Evolutionary conservation across 2,797 vertebrate species (phyloP).

Genomic region (Xenentodon cancila): DNA sequence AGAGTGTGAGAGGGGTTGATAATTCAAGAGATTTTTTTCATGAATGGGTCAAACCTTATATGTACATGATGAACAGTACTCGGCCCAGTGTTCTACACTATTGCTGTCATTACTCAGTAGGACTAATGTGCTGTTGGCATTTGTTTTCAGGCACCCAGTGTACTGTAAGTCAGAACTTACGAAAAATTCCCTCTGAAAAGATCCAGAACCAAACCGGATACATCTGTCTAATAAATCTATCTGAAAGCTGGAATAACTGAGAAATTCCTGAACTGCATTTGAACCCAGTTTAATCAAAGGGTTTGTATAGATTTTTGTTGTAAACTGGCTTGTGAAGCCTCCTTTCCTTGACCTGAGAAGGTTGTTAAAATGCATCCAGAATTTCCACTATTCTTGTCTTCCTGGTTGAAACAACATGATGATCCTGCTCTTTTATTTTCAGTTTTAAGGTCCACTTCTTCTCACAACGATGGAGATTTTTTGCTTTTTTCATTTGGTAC

Average conservation of each 20-base stretch:
- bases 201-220: too few relatives aligned
- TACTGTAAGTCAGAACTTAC: too few relatives aligned
- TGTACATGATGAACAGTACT: not conserved
- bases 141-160: too few relatives aligned
- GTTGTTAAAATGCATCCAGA: not conserved
- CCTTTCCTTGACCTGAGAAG: not conserved
- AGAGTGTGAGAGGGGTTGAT: not conserved
- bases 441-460: too few relatives aligned
- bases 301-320: not conserved
- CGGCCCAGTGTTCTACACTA: too few relatives aligned
- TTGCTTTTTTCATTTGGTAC: too few relatives aligned
- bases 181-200: too few relatives aligned
- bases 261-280: not conserved
- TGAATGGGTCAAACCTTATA: not conserved
- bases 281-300: too few relatives aligned
- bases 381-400: not conserved
- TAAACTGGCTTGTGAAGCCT: not conserved
- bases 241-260: constrained; percentile 7
- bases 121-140: not conserved
- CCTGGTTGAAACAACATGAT: not conserved
- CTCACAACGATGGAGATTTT: too few relatives aligned
- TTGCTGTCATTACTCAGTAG: not conserved
- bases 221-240: too few relatives aligned
- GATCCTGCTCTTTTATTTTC: not conserved
- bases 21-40: not conserved